These are phyloP conservation scores for pig (Sus scrofa) DNA, from an alignment of 2,113 vertebrate genomes.

Conservation along the genomic window T2T-Sscrofa CM000813.6:93114501-93115000, in stretches of 20 bases:
- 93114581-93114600: neutral
- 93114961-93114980: neutral
- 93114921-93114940: neutral
- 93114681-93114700: neutral
- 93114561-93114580: neutral
- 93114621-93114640: neutral
- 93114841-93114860: neutral
- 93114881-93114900: neutral
- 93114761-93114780: neutral
- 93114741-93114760: neutral
- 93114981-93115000: neutral
- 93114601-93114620: neutral
- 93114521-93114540: neutral
- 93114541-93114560: neutral
- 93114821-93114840: neutral
- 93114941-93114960: neutral
- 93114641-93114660: neutral
- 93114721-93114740: neutral
- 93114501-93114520: neutral
- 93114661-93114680: too few species aligned
- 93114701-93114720: neutral
- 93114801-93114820: neutral
- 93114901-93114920: neutral
- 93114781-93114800: fast-evolving
- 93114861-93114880: neutral